phyloP scores from a whole-genome alignment of 2,797 vertebrate genomes.

The Falco columbarius region DNA sequence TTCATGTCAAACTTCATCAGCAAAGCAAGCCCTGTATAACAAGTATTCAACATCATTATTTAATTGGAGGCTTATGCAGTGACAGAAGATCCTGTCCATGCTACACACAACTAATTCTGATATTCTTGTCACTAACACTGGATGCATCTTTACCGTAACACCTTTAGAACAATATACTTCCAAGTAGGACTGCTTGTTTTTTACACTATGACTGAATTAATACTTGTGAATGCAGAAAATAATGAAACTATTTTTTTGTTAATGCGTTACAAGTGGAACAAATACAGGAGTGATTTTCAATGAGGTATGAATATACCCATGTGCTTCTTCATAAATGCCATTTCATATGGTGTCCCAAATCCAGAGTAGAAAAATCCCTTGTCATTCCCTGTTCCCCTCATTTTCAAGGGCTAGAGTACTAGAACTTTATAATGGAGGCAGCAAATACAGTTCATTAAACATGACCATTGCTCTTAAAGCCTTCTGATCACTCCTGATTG shows the following conservation, averaged over 20 bases:
- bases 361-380: neutral
- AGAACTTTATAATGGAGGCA: neutral
- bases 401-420: neutral
- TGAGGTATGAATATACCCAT: neutral
- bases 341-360: neutral
- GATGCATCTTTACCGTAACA: neutral
- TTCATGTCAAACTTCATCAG: neutral
- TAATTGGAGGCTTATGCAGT: neutral
- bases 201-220: neutral
- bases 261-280: neutral
- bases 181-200: neutral
- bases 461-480: neutral
- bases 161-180: neutral
- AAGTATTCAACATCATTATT: neutral
- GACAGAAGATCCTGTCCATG: neutral
- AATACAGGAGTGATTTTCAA: neutral
- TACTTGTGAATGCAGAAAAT: neutral
- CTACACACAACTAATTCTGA: neutral
- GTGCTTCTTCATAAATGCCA: neutral
- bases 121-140: neutral
- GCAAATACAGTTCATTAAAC: neutral
- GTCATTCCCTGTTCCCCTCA: neutral
- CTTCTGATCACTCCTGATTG: neutral
- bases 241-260: neutral
- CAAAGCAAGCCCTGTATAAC: neutral